Evolutionary conservation across 1,140 invertebrate genomes (phyloP).

Genomic region (Nylanderia fulva): DNA sequence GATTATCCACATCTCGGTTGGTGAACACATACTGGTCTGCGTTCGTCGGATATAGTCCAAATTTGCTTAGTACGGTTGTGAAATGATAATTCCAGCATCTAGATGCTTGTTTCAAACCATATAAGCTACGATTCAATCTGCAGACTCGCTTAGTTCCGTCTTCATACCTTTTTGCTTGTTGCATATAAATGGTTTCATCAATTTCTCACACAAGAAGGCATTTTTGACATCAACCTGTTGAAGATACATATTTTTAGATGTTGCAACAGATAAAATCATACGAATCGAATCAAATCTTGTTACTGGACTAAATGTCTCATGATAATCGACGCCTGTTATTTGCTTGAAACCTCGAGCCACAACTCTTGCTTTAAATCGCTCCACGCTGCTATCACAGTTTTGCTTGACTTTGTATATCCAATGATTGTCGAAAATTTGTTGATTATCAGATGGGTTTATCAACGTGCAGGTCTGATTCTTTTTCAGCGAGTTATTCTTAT

Average conservation of each 20-base stretch:
- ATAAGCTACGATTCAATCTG: not conserved
- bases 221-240: not conserved
- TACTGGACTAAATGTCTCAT: slow-evolving; percentile 2
- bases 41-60: too few species aligned
- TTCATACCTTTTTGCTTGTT: not conserved
- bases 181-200: not conserved
- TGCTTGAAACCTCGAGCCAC: slow-evolving; percentile 2
- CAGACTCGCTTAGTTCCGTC: not conserved
- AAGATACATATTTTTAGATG: not conserved
- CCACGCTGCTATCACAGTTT: not conserved
- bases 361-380: not conserved
- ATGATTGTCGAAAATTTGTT: not conserved
- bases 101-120: too few species aligned
- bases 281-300: not conserved
- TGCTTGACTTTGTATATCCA: not conserved
- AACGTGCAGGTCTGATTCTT: not conserved
- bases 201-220: not conserved
- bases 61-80: too few species aligned
- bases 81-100: too few species aligned
- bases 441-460: not conserved
- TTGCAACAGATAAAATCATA: not conserved
- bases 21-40: too few species aligned
- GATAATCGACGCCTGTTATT: not conserved
- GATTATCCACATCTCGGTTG: too few species aligned
- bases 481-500: not conserved